Evolutionary conservation across 2,113 vertebrate species (phyloP).

Genomic region (Podocnemis expansa): DNA sequence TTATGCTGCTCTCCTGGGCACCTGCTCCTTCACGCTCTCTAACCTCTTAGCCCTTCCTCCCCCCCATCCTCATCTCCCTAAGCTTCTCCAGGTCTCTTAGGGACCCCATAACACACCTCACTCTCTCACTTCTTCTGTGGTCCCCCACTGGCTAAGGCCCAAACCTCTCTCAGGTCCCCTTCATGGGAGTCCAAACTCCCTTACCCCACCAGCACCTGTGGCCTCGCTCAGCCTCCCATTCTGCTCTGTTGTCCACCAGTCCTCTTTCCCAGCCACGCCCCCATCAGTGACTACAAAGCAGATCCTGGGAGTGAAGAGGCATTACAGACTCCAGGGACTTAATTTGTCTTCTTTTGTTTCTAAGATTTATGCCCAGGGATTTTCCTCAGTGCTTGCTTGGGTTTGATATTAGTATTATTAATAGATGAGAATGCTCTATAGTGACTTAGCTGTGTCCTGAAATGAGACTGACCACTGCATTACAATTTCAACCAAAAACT

Average conservation of each 20-base stretch:
- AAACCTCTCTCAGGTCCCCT: background rate
- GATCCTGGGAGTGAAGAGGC: background rate
- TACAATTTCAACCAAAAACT: background rate
- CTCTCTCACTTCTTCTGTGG: rapidly evolving
- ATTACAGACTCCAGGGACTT: background rate
- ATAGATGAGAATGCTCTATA: background rate
- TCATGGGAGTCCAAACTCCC: background rate
- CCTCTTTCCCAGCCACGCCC: background rate
- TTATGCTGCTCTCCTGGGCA: background rate
- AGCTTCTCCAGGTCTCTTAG: background rate
- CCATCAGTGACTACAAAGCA: background rate
- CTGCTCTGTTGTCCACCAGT: background rate
- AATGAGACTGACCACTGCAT: too few relatives aligned
- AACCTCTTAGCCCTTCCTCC: background rate
- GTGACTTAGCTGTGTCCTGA: too few relatives aligned
- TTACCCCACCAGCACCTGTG: background rate
- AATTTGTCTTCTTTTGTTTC: background rate
- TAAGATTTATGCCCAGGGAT: background rate
- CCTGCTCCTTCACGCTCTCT: background rate
- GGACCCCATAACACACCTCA: background rate
- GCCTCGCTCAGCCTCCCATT: background rate
- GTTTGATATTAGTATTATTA: background rate
- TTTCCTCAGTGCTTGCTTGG: background rate
- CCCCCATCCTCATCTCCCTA: background rate
- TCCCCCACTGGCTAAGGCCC: too few relatives aligned